These are phyloP conservation scores for Zaprionus nigranus DNA, from an alignment of 1,140 invertebrate species.

Conservation along the genomic window DNA sequence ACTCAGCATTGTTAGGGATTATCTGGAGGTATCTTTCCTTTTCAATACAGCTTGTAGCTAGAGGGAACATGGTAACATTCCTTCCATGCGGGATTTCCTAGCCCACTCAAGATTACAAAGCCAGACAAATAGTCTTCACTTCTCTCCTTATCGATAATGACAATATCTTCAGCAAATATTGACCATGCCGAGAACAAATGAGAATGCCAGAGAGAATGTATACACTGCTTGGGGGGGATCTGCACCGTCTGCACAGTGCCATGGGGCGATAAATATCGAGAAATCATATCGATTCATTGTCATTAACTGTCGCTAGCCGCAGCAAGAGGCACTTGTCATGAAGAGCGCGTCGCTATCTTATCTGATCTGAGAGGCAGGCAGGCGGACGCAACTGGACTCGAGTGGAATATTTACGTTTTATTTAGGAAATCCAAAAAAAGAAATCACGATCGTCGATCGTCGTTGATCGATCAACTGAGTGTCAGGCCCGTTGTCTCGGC, in stretches of 20 bases:
- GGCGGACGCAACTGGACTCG: slow-evolving; percentile 3
- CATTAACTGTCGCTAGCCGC: background rate
- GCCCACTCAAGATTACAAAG: background rate
- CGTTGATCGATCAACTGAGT: slow-evolving; percentile 22
- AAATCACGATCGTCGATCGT: background rate
- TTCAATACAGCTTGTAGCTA: too few species aligned
- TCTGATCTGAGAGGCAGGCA: background rate
- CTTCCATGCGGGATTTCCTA: background rate
- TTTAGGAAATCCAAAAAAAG: slow-evolving; percentile 12
- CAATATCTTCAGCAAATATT: background rate
- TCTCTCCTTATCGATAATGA: background rate
- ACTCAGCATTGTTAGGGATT: too few species aligned
- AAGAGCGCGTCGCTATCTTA: background rate
- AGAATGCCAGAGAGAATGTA: too few species aligned
- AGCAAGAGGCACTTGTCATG: background rate
- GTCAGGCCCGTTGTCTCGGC: slow-evolving; percentile 48
- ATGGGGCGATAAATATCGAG: background rate
- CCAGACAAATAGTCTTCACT: background rate
- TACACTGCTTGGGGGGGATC: too few species aligned
- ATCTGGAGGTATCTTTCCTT: too few species aligned
- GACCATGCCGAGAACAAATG: background rate
- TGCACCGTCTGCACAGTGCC: background rate
- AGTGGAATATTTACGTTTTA: slow-evolving; percentile 40
- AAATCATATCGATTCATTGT: background rate
- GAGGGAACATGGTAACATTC: background rate